Conservation (phyloP, 64 coral and sea anemone genomes). For the Stichodactyla helianthus region DNA sequence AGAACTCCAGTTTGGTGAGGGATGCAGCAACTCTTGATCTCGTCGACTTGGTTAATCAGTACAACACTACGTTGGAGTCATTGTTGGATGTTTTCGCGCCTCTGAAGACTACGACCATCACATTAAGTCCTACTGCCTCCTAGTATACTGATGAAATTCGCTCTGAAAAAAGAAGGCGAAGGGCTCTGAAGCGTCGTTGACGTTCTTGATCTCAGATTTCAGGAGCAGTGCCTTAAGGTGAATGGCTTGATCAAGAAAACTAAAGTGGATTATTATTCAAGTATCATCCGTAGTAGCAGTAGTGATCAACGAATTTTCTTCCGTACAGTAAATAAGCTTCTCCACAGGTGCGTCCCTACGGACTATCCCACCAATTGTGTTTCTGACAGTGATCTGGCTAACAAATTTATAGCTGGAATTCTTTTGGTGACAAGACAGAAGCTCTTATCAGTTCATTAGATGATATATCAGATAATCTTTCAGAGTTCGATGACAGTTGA, state of each 20-base stretch:
- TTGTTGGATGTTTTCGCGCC: slow-evolving; percentile 33
- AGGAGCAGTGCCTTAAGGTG: neutral
- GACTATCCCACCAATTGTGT: too few species aligned
- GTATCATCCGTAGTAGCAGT: too few species aligned
- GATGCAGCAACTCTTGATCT: slow-evolving; percentile 28
- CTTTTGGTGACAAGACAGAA: too few species aligned
- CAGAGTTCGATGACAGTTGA: too few species aligned
- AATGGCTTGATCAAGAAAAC: neutral
- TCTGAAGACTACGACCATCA: slow-evolving; percentile 38
- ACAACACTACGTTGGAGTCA: slow-evolving; percentile 40
- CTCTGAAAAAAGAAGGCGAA: neutral
- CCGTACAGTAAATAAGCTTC: too few species aligned
- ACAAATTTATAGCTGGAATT: too few species aligned
- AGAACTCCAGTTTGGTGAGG: slow-evolving; percentile 31
- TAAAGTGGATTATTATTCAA: neutral
- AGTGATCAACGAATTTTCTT: too few species aligned
- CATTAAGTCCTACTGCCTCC: neutral
- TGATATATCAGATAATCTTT: too few species aligned
- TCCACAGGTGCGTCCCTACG: too few species aligned
- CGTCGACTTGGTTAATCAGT: slow-evolving; percentile 11
- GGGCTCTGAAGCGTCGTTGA: slow-evolving; percentile 9
- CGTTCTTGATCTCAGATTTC: neutral
- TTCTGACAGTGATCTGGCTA: too few species aligned
- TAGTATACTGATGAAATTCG: slow-evolving; percentile 20
- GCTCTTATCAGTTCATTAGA: too few species aligned